Percentiles rank a stretch among this genome's conserved stretches.
Conservation (phyloP, 2,888 invertebrate genomes). For the Dynastes hyllus region DNA sequence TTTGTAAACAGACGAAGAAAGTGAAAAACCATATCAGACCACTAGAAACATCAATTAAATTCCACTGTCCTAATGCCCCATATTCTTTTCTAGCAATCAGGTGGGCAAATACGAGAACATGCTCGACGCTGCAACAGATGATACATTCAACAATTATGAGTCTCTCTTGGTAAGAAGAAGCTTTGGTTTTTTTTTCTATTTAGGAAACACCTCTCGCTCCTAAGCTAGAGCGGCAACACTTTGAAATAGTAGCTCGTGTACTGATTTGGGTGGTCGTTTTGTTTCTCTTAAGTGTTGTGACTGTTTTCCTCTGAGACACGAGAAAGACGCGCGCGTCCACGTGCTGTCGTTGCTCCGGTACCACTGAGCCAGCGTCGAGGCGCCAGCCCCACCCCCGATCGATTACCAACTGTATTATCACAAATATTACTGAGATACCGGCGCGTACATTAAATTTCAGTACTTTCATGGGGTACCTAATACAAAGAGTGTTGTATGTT, state of each 20-base stretch:
- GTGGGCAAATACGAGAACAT: constrained; percentile 15
- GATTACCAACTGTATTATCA: constrained; percentile 68
- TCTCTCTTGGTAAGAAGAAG: constrained; percentile 17
- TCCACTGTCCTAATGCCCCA: background rate
- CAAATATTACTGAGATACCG: constrained; percentile 68
- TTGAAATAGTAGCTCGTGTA: background rate
- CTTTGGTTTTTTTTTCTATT: background rate
- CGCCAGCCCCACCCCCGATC: constrained; percentile 69
- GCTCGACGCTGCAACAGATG: constrained; percentile 37
- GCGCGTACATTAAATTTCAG: constrained; percentile 65
- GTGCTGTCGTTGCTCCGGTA: constrained; percentile 66
- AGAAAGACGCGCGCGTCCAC: constrained; percentile 61
- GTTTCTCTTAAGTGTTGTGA: constrained; percentile 31
- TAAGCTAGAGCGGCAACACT: background rate
- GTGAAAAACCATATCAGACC: constrained; percentile 17
- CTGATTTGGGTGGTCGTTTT: constrained; percentile 1
- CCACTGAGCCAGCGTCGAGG: constrained; percentile 68
- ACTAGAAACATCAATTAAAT: background rate
- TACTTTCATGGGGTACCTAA: constrained; percentile 41
- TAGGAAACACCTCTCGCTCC: background rate
- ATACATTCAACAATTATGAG: constrained; percentile 41
- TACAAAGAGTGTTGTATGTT: background rate
- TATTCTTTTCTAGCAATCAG: constrained; percentile 6
- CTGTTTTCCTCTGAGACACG: constrained; percentile 32
- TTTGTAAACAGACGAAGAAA: constrained; percentile 5